Evolutionary conservation across 1,140 invertebrate genomes (phyloP).

Genomic region (Leptinotarsa undecemlineata): DNA sequence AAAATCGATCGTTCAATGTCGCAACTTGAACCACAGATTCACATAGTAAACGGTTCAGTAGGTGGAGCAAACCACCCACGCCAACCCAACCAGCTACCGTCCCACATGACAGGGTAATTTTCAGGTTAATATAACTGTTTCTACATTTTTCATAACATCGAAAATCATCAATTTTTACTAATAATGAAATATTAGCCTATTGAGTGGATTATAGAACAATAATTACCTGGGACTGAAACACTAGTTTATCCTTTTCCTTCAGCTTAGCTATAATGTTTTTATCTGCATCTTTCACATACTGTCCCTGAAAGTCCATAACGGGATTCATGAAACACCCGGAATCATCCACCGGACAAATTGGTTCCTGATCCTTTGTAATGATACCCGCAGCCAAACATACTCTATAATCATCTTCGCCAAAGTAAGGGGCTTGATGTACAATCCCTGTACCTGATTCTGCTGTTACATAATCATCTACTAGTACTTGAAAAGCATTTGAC

Average conservation of each 20-base stretch:
- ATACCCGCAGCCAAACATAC: conserved; percentile 83
- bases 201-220: background rate
- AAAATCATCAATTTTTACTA: too few species aligned
- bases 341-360: conserved; percentile 93
- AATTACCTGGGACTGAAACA: conserved; percentile 70
- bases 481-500: conserved; percentile 75
- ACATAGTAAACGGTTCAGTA: too few species aligned
- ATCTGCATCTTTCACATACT: conserved; percentile 90
- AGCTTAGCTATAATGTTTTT: conserved; percentile 87
- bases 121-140: too few species aligned
- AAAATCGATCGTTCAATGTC: too few species aligned
- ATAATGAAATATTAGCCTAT: too few species aligned
- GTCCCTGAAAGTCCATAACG: conserved; percentile 86
- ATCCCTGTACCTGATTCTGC: conserved; percentile 97
- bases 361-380: conserved; percentile 81
- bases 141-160: too few species aligned
- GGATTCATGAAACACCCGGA: conserved; percentile 84
- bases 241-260: conserved; percentile 74
- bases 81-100: too few species aligned
- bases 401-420: conserved; percentile 96
- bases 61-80: too few species aligned
- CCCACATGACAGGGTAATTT: too few species aligned
- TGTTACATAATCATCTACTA: conserved; percentile 93
- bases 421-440: conserved; percentile 98
- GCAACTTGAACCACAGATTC: too few species aligned